Conservation (phyloP, 2,888 invertebrate genomes). For the Pharmacophagus antenor region DNA sequence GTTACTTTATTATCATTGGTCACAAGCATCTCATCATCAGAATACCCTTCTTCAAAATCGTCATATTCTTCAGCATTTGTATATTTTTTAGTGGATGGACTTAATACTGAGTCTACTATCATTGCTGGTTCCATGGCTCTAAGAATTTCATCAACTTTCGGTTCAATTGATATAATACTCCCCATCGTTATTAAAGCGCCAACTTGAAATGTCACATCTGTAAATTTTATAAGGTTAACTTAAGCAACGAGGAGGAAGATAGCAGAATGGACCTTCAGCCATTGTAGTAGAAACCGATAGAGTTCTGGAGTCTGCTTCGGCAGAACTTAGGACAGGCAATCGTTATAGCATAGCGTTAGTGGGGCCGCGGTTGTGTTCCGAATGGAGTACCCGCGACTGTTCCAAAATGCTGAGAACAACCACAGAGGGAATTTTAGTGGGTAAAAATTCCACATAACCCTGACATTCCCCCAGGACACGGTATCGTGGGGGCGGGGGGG, state of each 20-base stretch:
- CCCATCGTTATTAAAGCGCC: conserved; percentile 87
- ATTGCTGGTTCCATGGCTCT: conserved; percentile 76
- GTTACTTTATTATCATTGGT: conserved; percentile 39
- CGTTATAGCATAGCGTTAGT: too few species aligned
- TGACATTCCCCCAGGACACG: too few species aligned
- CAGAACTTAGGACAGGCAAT: too few species aligned
- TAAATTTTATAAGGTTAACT: not conserved
- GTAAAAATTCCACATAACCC: too few species aligned
- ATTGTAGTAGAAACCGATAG: conserved; percentile 86
- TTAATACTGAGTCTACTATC: conserved; percentile 43
- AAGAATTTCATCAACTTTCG: conserved; percentile 83
- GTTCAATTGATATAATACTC: conserved; percentile 84
- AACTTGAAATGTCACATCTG: conserved; percentile 87
- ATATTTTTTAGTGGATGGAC: conserved; percentile 41
- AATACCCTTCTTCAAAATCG: conserved; percentile 73
- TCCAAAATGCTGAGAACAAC: too few species aligned
- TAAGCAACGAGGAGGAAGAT: too few species aligned
- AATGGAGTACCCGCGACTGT: too few species aligned
- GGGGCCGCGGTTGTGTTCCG: too few species aligned
- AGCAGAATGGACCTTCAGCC: too few species aligned
- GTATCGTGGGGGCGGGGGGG: too few species aligned
- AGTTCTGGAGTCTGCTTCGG: too few species aligned
- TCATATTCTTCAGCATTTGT: conserved; percentile 56
- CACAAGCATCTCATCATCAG: conserved; percentile 68
- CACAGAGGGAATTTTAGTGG: too few species aligned